These are phyloP conservation scores for Cactoblastis cactorum DNA, from an alignment of 2,888 invertebrate genomes.

Conservation along the genomic window DNA sequence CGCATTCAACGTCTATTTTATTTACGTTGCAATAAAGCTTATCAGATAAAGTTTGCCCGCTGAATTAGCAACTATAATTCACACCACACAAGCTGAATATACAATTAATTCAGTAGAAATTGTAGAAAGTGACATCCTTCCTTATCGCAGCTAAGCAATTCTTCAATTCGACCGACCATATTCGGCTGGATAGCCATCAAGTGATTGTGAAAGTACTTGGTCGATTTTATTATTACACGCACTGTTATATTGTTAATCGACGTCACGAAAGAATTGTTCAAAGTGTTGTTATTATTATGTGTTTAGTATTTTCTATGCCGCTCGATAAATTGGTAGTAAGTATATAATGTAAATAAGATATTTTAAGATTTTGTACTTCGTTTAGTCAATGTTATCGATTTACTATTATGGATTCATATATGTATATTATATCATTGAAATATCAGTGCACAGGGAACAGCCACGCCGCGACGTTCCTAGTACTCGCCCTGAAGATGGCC, in stretches of 20 bases:
- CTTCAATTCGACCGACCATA: constrained; percentile 17
- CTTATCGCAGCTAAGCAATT: constrained; percentile 20
- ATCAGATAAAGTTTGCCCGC: no score
- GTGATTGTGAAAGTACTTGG: background rate
- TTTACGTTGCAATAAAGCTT: no score
- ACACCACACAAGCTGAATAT: background rate
- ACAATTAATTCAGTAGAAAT: constrained; percentile 28
- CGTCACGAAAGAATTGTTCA: background rate
- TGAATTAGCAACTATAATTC: background rate
- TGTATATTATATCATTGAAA: no score
- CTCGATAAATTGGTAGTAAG: no score
- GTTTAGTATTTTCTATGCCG: background rate
- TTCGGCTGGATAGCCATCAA: constrained; percentile 23
- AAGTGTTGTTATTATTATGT: background rate
- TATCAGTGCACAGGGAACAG: no score
- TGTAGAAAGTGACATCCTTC: constrained; percentile 34
- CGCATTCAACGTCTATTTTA: no score
- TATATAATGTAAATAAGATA: no score
- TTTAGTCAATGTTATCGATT: no score
- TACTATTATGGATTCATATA: no score
- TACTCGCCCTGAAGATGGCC: no score
- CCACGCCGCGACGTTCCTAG: no score
- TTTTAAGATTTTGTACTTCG: no score
- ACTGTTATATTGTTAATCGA: constrained; percentile 10
- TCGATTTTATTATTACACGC: constrained; percentile 10